Percentiles rank a stretch among this genome's conserved stretches.
Evolutionary conservation across 2,888 invertebrate genomes (phyloP).

Genomic region (Drosophila antonietae): DNA sequence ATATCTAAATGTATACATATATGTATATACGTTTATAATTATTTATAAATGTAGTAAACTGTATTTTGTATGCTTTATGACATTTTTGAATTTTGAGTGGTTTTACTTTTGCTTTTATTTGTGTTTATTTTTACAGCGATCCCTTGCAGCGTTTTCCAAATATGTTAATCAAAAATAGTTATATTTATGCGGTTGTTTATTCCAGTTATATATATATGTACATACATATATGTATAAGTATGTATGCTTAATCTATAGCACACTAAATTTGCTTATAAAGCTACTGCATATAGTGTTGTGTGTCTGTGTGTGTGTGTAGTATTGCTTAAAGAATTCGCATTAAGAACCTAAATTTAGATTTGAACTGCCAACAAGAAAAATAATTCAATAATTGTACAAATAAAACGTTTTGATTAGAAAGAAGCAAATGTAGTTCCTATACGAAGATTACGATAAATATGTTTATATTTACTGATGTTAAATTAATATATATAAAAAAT

Average conservation of each 20-base stretch:
- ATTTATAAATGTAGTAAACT: slow-evolving; percentile 60
- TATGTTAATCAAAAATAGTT: slow-evolving; percentile 74
- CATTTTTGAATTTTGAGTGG: slow-evolving; percentile 59
- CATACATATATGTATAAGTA: too few species aligned
- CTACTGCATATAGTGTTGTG: slow-evolving; percentile 54
- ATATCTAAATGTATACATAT: slow-evolving; percentile 46
- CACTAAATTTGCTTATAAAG: slow-evolving; percentile 65
- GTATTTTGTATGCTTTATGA: slow-evolving; percentile 58
- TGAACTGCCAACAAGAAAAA: slow-evolving; percentile 64
- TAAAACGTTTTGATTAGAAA: slow-evolving; percentile 33
- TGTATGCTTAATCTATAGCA: slow-evolving; percentile 41
- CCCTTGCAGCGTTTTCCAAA: slow-evolving; percentile 67
- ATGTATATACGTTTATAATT: slow-evolving; percentile 40
- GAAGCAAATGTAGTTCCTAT: slow-evolving; percentile 35
- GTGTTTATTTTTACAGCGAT: slow-evolving; percentile 45
- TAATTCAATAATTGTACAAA: slow-evolving; percentile 11
- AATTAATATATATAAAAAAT: slow-evolving; percentile 56
- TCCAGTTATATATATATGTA: slow-evolving; percentile 9
- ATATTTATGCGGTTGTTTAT: slow-evolving; percentile 26
- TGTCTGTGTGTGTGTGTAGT: slow-evolving; percentile 15
- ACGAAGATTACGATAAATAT: slow-evolving; percentile 32
- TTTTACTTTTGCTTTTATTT: slow-evolving; percentile 13
- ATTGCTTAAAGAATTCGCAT: slow-evolving; percentile 55
- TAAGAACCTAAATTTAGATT: slow-evolving; percentile 45
- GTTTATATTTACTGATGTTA: slow-evolving; percentile 31